A percentile compares a stretch with the other conserved stretches of the same genome.
Conservation (phyloP, 2,113 vertebrate species). For the Tichodroma muraria region DNA sequence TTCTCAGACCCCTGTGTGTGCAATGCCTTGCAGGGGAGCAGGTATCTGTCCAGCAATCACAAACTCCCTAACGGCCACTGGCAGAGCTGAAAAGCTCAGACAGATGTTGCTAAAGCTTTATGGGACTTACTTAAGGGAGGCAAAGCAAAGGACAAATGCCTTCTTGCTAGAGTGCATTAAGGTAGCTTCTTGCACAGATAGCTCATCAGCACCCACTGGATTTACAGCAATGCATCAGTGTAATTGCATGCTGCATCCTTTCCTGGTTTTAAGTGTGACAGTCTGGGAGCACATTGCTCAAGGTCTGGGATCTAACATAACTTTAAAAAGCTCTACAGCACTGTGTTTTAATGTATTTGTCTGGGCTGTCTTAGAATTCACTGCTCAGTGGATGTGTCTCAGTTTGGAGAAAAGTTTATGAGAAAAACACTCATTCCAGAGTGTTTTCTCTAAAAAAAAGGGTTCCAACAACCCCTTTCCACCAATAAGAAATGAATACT, state of each 20-base stretch:
- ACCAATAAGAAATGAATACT: not conserved
- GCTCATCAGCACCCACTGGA: not conserved
- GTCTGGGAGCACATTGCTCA: not conserved
- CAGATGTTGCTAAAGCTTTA: not conserved
- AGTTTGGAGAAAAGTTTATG: not conserved
- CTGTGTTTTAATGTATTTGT: not conserved
- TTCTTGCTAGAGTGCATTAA: not conserved
- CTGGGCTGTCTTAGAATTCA: not conserved
- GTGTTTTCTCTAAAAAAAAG: not conserved
- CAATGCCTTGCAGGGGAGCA: not conserved
- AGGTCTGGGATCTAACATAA: not conserved
- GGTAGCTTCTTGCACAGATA: not conserved
- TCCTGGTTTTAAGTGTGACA: not conserved
- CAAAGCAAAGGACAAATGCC: not conserved
- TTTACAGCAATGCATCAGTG: not conserved
- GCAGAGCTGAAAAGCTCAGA: not conserved
- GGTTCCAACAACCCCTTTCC: not conserved
- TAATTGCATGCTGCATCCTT: fast-evolving
- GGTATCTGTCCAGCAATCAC: not conserved
- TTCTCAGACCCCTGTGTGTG: not conserved
- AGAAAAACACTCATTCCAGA: not conserved
- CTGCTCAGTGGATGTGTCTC: not conserved
- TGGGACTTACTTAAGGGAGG: not conserved
- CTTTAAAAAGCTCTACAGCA: not conserved
- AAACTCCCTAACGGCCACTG: not conserved